Percentiles rank a stretch among this genome's conserved stretches.
Conservation (phyloP, 1,140 invertebrate species). For the Brachionus asplanchnoidis region DNA sequence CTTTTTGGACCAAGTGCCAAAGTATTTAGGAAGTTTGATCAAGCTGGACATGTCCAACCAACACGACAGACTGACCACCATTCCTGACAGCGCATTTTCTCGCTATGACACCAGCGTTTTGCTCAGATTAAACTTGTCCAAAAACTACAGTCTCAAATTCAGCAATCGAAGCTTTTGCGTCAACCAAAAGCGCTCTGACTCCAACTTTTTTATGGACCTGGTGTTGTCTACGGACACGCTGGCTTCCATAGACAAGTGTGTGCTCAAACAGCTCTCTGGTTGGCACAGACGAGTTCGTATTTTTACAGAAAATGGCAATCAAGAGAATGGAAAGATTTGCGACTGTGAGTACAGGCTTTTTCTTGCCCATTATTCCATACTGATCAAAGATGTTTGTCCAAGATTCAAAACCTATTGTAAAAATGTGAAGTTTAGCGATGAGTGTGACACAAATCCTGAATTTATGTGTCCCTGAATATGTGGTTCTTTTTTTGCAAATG, state of each 20-base stretch:
- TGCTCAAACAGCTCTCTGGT: not conserved
- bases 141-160: not conserved
- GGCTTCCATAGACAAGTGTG: not conserved
- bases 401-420: conserved; percentile 16
- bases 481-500: not conserved
- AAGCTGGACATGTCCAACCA: conserved; percentile 2
- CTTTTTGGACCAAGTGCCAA: not conserved
- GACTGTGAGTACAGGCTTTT: not conserved
- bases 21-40: not conserved
- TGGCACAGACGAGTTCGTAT: not conserved
- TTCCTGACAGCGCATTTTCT: not conserved
- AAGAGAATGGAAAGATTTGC: not conserved
- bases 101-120: not conserved
- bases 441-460: not conserved
- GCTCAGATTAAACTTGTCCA: not conserved
- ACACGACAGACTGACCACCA: not conserved
- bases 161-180: not conserved
- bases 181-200: not conserved
- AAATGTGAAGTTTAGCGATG: not conserved
- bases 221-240: not conserved
- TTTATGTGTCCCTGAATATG: not conserved
- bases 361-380: not conserved
- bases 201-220: not conserved
- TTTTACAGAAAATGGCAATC: not conserved
- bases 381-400: not conserved